Conservation (phyloP, 1,140 invertebrate species). For the Sesamia nonagrioides region DNA sequence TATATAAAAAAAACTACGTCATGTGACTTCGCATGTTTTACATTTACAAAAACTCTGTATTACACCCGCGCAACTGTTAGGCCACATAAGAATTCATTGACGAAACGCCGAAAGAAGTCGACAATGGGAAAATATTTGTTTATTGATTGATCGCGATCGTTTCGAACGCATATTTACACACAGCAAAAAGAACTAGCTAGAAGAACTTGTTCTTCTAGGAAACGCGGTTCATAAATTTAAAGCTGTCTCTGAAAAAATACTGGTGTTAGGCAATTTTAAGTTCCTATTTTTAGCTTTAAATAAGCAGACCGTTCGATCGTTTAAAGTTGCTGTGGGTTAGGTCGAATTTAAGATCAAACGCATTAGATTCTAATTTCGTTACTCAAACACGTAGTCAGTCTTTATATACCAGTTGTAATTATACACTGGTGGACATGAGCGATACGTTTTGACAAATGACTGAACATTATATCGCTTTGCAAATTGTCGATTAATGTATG, state of each 20-base stretch:
- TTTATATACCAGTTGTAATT: constrained; percentile 25
- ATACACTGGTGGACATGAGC: constrained; percentile 16
- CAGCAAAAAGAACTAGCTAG: constrained; percentile 13
- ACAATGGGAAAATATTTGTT: constrained; percentile 53
- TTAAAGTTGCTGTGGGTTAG: constrained; percentile 29
- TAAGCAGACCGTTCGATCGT: constrained; percentile 32
- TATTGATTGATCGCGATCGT: constrained; percentile 18
- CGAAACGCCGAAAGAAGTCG: constrained; percentile 28
- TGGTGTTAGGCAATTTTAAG: constrained; percentile 36
- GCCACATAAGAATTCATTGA: constrained; percentile 43
- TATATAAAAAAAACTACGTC: too few relatives aligned
- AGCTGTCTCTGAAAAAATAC: background rate
- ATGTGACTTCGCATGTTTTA: constrained; percentile 27
- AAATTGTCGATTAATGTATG: constrained; percentile 32
- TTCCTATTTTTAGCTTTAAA: constrained; percentile 37
- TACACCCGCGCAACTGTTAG: constrained; percentile 12
- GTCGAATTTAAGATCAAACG: constrained; percentile 25
- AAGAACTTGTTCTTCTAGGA: constrained; percentile 20
- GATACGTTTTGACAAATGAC: constrained; percentile 43
- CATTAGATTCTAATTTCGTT: constrained; percentile 27
- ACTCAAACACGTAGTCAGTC: constrained; percentile 17
- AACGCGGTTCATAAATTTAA: constrained; percentile 22
- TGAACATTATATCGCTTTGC: constrained; percentile 42
- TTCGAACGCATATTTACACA: constrained; percentile 54
- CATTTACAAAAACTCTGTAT: constrained; percentile 36